Conservation (phyloP, 2,113 vertebrate genomes). For the Grus americana region DNA sequence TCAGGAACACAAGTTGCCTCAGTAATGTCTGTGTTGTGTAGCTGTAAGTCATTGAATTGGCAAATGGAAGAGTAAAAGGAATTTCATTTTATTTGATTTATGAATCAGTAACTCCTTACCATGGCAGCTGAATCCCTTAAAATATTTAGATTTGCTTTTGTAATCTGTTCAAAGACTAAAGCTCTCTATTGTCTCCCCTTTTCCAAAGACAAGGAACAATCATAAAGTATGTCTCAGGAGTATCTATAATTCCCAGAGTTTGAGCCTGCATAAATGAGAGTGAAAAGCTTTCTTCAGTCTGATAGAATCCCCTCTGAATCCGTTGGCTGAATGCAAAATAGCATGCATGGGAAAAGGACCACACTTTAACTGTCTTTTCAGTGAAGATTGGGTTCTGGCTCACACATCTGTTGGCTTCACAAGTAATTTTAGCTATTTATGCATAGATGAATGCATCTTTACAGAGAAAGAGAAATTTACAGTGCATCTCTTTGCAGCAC, state of each 20-base stretch:
- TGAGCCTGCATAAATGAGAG: constrained; percentile 55
- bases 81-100: constrained; percentile 47
- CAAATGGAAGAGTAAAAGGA: constrained; percentile 3
- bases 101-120: constrained; percentile 41
- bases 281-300: constrained; percentile 41
- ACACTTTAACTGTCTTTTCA: background rate
- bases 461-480: background rate
- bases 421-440: constrained; percentile 20
- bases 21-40: background rate
- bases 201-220: constrained; percentile 50
- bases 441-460: background rate
- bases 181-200: constrained; percentile 32
- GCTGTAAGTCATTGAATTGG: background rate
- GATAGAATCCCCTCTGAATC: constrained; percentile 34
- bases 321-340: background rate
- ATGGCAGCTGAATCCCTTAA: background rate
- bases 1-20: background rate
- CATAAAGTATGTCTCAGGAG: constrained; percentile 47
- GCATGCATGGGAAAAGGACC: background rate
- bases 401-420: background rate
- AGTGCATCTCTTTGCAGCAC: background rate
- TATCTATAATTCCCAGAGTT: constrained; percentile 51
- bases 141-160: constrained; percentile 57
- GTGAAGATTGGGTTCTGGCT: background rate
- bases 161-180: constrained; percentile 58